These are phyloP conservation scores for Stichodactyla helianthus DNA, from an alignment of 64 coral and sea anemone genomes.

Conservation along the genomic window DNA sequence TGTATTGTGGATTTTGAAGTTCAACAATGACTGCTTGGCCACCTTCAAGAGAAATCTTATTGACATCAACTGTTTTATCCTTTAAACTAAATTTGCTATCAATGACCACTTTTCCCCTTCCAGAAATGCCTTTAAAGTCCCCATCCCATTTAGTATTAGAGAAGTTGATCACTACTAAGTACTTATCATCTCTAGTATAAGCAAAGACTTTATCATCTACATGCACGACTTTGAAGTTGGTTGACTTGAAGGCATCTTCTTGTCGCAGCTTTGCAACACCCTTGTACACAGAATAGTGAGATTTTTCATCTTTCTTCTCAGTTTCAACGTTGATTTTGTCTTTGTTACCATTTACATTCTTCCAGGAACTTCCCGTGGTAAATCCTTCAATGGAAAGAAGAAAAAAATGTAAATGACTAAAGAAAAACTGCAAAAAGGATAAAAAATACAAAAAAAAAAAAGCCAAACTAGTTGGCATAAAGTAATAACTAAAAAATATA, in stretches of 20 bases:
- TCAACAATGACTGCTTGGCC: constrained; percentile 43
- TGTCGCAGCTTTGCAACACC: constrained; percentile 24
- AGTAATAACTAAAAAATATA: too few species aligned
- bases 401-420: not conserved
- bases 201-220: constrained; percentile 11
- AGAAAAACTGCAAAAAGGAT: too few species aligned
- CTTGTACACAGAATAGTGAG: constrained; percentile 34
- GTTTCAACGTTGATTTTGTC: not conserved
- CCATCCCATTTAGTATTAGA: not conserved
- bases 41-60: constrained; percentile 16
- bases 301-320: constrained; percentile 19
- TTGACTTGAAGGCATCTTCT: constrained; percentile 6
- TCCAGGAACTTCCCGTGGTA: not conserved
- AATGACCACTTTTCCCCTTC: constrained; percentile 6
- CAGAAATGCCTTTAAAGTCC: constrained; percentile 20
- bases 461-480: too few species aligned
- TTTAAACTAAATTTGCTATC: constrained; percentile 20
- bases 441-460: too few species aligned
- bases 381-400: constrained; percentile 16
- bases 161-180: constrained; percentile 49
- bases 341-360: not conserved
- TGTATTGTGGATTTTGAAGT: not conserved
- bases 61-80: constrained; percentile 12
- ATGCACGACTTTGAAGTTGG: constrained; percentile 11
- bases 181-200: constrained; percentile 9